These are phyloP conservation scores for Bombus haemorrhoidalis DNA, from an alignment of 1,140 invertebrate genomes.

Conservation along the genomic window DNA sequence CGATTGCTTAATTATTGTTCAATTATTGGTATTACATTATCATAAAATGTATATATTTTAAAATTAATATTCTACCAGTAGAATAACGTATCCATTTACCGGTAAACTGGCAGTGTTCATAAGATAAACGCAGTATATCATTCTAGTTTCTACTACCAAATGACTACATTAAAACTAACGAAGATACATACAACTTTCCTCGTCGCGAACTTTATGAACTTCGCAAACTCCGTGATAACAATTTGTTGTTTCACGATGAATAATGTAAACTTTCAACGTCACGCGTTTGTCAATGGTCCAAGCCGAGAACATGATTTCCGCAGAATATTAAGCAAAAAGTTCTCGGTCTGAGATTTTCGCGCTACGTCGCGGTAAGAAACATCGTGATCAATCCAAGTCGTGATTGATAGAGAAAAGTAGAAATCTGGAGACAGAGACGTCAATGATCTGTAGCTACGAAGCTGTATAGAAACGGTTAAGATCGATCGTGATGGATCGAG, in stretches of 20 bases:
- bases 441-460: conserved; percentile 40
- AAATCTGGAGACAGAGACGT: conserved; percentile 51
- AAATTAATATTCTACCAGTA: not conserved
- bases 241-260: conserved; percentile 5
- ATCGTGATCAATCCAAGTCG: conserved; percentile 52
- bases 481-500: conserved; percentile 65
- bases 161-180: not conserved
- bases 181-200: not conserved
- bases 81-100: not conserved
- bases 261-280: not conserved
- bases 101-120: not conserved
- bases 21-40: too few species aligned
- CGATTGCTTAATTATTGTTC: not conserved
- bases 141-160: too few species aligned
- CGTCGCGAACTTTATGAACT: not conserved
- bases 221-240: not conserved
- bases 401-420: conserved; percentile 64
- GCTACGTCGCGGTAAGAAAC: not conserved
- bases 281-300: not conserved
- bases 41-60: too few species aligned
- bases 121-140: not conserved
- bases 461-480: conserved; percentile 32
- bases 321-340: not conserved
- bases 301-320: not conserved
- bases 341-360: not conserved